A percentile compares a stretch with the other conserved stretches of the same genome.
Conservation (phyloP, 2,888 invertebrate species). For the Timema podura region DNA sequence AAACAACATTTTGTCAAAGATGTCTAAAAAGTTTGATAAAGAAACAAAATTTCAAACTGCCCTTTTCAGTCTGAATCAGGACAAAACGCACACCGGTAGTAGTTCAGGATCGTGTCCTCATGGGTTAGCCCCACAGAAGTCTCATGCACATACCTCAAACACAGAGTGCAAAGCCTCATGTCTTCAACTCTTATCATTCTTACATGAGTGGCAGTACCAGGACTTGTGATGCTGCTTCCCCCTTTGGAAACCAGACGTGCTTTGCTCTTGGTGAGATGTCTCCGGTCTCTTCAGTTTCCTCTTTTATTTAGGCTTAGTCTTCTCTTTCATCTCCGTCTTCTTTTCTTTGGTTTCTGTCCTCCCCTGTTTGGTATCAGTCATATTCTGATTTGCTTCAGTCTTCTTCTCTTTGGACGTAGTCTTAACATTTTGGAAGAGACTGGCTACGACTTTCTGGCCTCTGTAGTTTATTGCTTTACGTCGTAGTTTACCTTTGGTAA, state of each 20-base stretch:
- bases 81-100: neutral
- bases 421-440: neutral
- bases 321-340: neutral
- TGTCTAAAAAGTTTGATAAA: neutral
- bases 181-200: slow-evolving; percentile 7
- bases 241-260: neutral
- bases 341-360: neutral
- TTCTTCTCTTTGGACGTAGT: neutral
- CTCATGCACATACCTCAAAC: slow-evolving; percentile 4
- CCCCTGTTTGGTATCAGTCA: neutral
- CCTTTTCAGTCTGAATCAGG: slow-evolving; percentile 1
- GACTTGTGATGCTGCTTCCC: neutral
- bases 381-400: neutral
- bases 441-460: neutral
- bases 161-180: slow-evolving; percentile 1
- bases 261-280: neutral
- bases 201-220: neutral
- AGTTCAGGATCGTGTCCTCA: neutral
- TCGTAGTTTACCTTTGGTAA: neutral
- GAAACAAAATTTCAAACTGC: neutral
- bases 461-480: neutral
- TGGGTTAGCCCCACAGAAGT: neutral
- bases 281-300: neutral
- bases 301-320: neutral
- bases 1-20: too few species aligned